Evolutionary conservation across 2,888 invertebrate species (phyloP), one percentile per base, ranked within the genome.

Genomic region (Pilophorus perplexus): DNA sequence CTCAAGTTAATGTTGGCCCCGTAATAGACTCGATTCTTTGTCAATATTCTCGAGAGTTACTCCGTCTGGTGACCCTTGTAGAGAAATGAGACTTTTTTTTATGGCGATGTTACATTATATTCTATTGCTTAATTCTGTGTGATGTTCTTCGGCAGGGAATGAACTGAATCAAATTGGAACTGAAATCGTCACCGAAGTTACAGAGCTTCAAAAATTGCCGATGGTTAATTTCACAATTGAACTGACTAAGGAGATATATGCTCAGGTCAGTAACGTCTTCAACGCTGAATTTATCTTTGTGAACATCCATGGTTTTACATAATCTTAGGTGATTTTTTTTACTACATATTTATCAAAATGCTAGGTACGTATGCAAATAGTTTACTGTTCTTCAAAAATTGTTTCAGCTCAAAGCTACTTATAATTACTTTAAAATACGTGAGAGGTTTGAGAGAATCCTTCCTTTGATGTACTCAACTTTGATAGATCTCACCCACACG

Each of bases 371-470:
- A 38, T 38, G 3, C 12, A 3, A 2, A 38, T 2, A 38, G 14
- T n/a, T n/a, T n/a, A 16, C 3, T 46, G 23, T 16, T n/a, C 2
- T 23, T 14, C 6, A 6, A 38, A 14, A 2, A 3, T 38, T 2
- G 38, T 70, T 71, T 37, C 65, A 75, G 75, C 64, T 73, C 1
- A 68, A 83, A 67, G 89, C 88, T 84, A 80, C 90, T 74, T 88
- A 86, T 72, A 84, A 89, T 57, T 90, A 90, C 73, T 84, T 91
- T 73, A 81, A 89, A 67, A 79, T 92, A 23, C 86, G 86, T 23
- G 82, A 83, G n/a, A 83, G 85, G 38, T 68, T 89, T 3, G 85
- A 88, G 68, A 81, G 80, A 10, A 74, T 85, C 0, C 80, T 88
- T 42, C 81, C 83, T 5, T 78, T 89, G 3, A 57, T 90, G 4